phyloP scores from a whole-genome alignment of 2,113 vertebrate genomes.

The Mus pahari region DNA sequence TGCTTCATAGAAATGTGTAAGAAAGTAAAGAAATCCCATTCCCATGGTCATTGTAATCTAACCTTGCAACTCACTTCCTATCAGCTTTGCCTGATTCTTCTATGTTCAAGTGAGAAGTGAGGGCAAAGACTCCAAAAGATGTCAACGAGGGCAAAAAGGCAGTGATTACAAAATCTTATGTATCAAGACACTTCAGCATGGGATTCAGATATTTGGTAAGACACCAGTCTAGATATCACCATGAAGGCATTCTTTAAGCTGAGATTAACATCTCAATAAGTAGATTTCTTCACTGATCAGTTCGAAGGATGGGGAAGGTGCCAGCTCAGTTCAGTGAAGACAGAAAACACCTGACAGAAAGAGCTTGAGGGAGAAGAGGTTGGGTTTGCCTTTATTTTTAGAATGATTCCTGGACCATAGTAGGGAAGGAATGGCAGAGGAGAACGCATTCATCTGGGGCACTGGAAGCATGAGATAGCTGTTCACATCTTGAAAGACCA shows the following conservation, averaged over 20 bases:
- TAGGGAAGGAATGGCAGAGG: not conserved
- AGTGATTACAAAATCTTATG: not conserved
- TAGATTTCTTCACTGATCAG: not conserved
- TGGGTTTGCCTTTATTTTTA: not conserved
- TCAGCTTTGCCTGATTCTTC: slow-evolving; percentile 3
- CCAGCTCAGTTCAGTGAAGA: not conserved
- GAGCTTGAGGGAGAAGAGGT: not conserved
- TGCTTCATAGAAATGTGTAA: not conserved
- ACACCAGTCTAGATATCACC: not conserved
- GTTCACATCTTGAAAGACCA: not conserved
- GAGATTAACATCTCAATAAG: not conserved
- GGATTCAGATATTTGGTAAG: not conserved
- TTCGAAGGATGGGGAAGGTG: not conserved
- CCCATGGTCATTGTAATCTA: not conserved
- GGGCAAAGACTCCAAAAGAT: not conserved
- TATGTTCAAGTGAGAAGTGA: not conserved
- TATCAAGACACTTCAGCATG: not conserved
- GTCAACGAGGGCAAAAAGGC: not conserved
- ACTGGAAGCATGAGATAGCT: no score
- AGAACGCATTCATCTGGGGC: not conserved
- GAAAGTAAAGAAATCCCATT: not conserved
- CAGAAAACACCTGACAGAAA: not conserved
- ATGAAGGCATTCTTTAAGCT: not conserved
- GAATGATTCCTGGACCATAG: not conserved
- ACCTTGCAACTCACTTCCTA: not conserved